Percentiles rank a stretch among this genome's conserved stretches.
Conservation (phyloP, 2,797 vertebrate genomes). For the Clarias fuscus region DNA sequence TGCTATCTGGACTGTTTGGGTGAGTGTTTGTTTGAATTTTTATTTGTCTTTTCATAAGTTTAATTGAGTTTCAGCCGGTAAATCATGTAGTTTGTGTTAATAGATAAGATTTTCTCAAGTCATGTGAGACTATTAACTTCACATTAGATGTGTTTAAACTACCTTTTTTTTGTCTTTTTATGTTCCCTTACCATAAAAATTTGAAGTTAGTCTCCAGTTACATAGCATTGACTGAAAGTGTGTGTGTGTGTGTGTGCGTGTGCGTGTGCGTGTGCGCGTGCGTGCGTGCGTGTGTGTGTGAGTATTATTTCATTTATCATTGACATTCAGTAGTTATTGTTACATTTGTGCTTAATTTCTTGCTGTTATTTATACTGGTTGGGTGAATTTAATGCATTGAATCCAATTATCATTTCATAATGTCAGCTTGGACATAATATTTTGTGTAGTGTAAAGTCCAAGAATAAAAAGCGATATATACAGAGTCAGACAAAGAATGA, state of each 20-base stretch:
- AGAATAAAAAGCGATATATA: background rate
- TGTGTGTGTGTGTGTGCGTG: background rate
- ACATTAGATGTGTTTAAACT: background rate
- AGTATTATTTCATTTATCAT: background rate
- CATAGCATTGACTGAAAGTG: background rate
- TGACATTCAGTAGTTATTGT: background rate
- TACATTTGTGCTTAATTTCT: background rate
- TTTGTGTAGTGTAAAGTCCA: background rate
- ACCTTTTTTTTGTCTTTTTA: background rate
- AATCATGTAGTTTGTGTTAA: background rate
- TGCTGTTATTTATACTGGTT: background rate
- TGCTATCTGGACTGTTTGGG: slow-evolving; percentile 73
- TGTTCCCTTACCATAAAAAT: background rate
- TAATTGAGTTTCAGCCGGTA: background rate
- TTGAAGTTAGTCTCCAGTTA: background rate
- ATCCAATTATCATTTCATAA: background rate
- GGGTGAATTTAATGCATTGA: background rate
- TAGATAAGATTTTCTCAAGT: background rate
- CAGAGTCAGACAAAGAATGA: too few species aligned
- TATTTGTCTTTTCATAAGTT: background rate
- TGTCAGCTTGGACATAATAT: background rate
- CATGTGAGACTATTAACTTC: background rate
- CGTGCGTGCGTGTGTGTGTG: background rate
- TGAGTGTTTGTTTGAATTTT: slow-evolving; percentile 57
- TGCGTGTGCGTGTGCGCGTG: too few species aligned